Base-by-base conservation (phyloP, 2,888 invertebrate genomes). In the Pseudoips prasinana region DNA sequence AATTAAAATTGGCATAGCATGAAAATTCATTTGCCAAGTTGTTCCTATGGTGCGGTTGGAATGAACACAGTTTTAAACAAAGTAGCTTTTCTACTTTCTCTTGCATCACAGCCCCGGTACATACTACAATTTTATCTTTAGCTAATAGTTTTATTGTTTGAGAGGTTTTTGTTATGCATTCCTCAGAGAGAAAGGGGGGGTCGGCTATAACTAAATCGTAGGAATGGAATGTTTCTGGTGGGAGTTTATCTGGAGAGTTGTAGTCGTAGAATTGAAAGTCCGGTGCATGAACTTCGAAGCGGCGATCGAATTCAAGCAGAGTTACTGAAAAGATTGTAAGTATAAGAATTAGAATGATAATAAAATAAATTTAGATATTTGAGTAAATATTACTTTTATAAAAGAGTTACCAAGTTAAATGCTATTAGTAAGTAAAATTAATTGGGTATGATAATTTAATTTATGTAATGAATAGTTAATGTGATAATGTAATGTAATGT, bases 151-250 rank as follows among this genome's bases (percentile, higher is more conserved):
- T 92, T 1, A 98, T 91, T 0, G 96, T 96, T 37, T 92, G 81
- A 0, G 95, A 91, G 0, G 94, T 94, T 86, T 98, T 97, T 1
- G 92, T 90, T 27, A 98, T 90, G 76, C 98, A 98, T 72, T 98
- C 98, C 54, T 96, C 94, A 0, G 97, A 95, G 1, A 99, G 88
- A 79, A 98, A 98, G 0, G 99, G 99, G 1, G 99, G 98, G 84
- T 99, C 98, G 0, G 95, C 96, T 32, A 99, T 89, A 1, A 98
- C 94, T 10, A 98, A 70, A 76, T 98, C 96, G 73, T 93, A 98
- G 25, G 84, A 71, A 10, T 83, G 80, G 1, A 84, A 57, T 7
- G 92, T 79, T 7, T 93, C 91, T 18, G 86, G 69, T 0, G 94
- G 92, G 7, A 96, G 63, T 27, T 92, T 90, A 7, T 94, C 89